These are phyloP conservation scores for Pseudomyrmex cubaensis DNA, from an alignment of 1,140 invertebrate genomes.

Conservation along the genomic window DNA sequence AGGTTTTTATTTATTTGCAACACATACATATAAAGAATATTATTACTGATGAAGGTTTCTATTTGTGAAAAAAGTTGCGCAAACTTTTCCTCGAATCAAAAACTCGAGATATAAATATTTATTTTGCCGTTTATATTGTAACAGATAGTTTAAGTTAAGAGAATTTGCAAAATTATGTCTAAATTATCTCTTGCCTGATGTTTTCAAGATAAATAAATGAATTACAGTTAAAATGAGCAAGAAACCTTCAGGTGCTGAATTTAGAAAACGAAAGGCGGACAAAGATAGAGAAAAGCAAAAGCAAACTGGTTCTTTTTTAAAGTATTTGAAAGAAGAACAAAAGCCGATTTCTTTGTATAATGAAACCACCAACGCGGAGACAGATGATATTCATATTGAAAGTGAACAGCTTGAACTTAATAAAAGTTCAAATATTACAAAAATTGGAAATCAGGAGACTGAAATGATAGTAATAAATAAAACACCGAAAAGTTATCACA, in stretches of 20 bases:
- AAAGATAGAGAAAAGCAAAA: constrained; percentile 6
- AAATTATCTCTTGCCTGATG: background rate
- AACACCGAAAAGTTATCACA: background rate
- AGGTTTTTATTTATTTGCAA: too few species aligned
- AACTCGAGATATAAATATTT: background rate
- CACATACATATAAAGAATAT: too few species aligned
- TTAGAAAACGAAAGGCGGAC: background rate
- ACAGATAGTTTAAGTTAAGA: constrained; percentile 12
- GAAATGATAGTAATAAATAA: background rate
- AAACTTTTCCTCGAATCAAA: background rate
- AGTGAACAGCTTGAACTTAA: background rate
- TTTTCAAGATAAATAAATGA: background rate
- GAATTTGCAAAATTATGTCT: background rate
- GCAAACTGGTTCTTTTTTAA: background rate
- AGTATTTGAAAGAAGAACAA: constrained; percentile 1
- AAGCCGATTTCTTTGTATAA: background rate
- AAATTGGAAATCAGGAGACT: background rate
- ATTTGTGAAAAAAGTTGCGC: background rate
- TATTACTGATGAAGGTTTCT: too few species aligned
- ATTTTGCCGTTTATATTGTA: background rate
- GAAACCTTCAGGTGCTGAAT: background rate
- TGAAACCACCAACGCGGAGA: background rate
- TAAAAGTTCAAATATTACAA: background rate
- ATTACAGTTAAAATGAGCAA: constrained; percentile 8
- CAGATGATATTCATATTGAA: background rate